Evolutionary conservation across 1,140 invertebrate species (phyloP), one percentile per base, ranked within the genome.

Genomic region (Drosophila navojoa): DNA sequence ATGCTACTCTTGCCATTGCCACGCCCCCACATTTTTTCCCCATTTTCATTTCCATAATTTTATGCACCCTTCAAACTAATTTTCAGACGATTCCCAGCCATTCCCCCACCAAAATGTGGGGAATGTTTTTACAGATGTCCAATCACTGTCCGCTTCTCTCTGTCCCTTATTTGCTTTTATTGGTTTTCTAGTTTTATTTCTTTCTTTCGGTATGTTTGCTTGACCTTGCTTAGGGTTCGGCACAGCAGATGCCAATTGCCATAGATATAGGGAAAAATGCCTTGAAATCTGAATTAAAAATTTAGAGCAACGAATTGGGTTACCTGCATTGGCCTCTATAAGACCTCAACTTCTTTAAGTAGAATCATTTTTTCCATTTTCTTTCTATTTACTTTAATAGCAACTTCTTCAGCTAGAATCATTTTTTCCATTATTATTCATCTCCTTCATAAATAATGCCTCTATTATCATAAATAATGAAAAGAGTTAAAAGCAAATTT

Each of bases 31-130:
- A 25, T n/a, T 55, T n/a, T 55, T 57, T 54, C 29, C 13, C 13
- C 52, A 50, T 32, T 57, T 50, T 61, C 55, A 63, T 76, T 72
- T 72, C 79, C 72, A 87, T 87, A 89, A 82, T 89, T 89, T 87
- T 87, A 87, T 87, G 79, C 82, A 87, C 82, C 82, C 82, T 77
- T 63, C 59, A 77, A 72, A 82, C 76, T 87, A 82, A 87, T 82
- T 86, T 79, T 79, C 49, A 47, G 40, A 53, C 54, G 29, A 45
- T 67, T 59, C 32, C 15, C 5, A 55, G 52, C n/a, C 3, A 5
- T 22, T 10, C 9, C 9, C 50, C 50, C 59, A 22, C 38, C 7
- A n/a, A 29, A 29, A 32, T 3, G 1, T 52, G 53, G 38, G 19
- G 35, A 54, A 45, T 59, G 47, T 66, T 44, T 52, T 57, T 32